A percentile compares a stretch with the other conserved stretches of the same genome.
phyloP scores from a whole-genome alignment of 2,888 invertebrate species.

The Agrotis segetum region DNA sequence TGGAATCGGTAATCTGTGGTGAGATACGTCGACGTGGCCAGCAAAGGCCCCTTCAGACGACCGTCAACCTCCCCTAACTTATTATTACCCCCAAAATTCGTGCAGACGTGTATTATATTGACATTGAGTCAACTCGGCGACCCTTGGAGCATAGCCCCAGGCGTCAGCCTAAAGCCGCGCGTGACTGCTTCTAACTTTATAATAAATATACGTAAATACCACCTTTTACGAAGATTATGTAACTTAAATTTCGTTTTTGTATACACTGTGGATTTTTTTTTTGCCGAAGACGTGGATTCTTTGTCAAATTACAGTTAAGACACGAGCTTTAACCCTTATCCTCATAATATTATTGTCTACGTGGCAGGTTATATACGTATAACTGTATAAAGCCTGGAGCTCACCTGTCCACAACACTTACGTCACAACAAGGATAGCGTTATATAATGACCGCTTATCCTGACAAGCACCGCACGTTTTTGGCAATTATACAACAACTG shows the following conservation, averaged over 20 bases:
- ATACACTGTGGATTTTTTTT: slow-evolving; percentile 10
- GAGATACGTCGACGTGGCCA: slow-evolving; percentile 15
- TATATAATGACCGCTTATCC: slow-evolving; percentile 78
- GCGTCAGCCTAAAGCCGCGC: slow-evolving; percentile 41
- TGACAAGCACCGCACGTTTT: slow-evolving; percentile 42
- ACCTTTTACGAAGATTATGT: slow-evolving; percentile 31
- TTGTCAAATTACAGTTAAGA: slow-evolving; percentile 1
- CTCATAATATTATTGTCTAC: slow-evolving; percentile 4
- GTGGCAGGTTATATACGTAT: slow-evolving; percentile 8
- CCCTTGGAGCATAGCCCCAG: slow-evolving; percentile 35
- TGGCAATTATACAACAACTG: slow-evolving; percentile 36
- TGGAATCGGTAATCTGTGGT: background rate
- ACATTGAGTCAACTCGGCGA: slow-evolving; percentile 36
- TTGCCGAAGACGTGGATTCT: background rate
- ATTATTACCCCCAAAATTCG: slow-evolving; percentile 23
- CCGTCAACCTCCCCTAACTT: background rate
- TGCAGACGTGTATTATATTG: slow-evolving; percentile 34
- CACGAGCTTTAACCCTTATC: background rate
- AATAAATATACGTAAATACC: slow-evolving; percentile 48
- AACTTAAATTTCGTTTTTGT: slow-evolving; percentile 23
- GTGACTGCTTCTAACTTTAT: slow-evolving; percentile 29
- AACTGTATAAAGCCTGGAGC: slow-evolving; percentile 42
- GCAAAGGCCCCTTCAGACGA: slow-evolving; percentile 3
- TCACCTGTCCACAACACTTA: slow-evolving; percentile 72
- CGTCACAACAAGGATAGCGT: slow-evolving; percentile 83